phyloP scores from a whole-genome alignment of 2,888 invertebrate species.

The Isoperla grammatica region DNA sequence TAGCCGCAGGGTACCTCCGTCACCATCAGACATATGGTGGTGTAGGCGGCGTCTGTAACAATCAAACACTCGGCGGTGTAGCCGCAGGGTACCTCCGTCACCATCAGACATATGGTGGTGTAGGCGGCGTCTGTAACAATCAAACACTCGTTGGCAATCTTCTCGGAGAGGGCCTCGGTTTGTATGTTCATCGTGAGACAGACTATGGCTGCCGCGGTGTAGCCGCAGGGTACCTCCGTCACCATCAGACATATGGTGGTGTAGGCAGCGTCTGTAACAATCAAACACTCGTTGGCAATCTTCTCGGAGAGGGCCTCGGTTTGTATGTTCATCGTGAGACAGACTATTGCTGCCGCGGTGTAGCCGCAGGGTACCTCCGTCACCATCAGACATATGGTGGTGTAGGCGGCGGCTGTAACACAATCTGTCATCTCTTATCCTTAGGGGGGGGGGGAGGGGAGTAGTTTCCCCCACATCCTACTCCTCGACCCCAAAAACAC shows the following conservation, averaged over 20 bases:
- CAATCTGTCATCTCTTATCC: too few species aligned
- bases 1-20: constrained; percentile 58
- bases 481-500: too few species aligned
- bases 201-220: constrained; percentile 53
- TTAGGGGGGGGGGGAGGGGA: too few species aligned
- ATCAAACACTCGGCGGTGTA: constrained; percentile 56
- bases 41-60: constrained; percentile 48
- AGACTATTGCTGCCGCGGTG: constrained; percentile 53
- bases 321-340: constrained; percentile 57
- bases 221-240: constrained; percentile 56
- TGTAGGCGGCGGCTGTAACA: constrained; percentile 46
- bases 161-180: constrained; percentile 45
- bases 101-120: constrained; percentile 50
- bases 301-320: constrained; percentile 45
- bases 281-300: too few species aligned
- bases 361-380: constrained; percentile 57
- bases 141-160: too few species aligned
- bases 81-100: constrained; percentile 56
- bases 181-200: constrained; percentile 58
- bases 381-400: constrained; percentile 50
- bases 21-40: constrained; percentile 50
- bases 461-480: too few species aligned
- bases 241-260: constrained; percentile 51
- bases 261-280: constrained; percentile 45
- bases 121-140: constrained; percentile 51